Evolutionary conservation across 2,113 vertebrate species (phyloP).

Genomic region (Tetrao urogallus): DNA sequence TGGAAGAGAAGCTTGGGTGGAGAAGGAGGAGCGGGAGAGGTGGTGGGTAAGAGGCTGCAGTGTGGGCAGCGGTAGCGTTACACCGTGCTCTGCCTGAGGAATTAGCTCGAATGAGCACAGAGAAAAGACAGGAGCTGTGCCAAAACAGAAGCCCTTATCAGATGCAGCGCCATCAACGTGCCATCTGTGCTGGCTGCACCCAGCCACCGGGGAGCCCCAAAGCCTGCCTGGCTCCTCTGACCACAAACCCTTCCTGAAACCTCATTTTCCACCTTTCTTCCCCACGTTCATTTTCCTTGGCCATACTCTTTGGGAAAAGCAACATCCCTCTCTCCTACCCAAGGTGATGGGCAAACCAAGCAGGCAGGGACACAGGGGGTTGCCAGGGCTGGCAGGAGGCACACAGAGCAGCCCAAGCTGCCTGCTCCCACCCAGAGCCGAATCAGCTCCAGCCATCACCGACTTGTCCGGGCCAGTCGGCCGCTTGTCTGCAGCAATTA

Average conservation of each 20-base stretch:
- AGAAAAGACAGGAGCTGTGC: not conserved
- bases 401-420: not conserved
- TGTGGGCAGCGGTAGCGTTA: not conserved
- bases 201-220: not conserved
- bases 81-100: not conserved
- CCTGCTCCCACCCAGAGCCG: conserved; percentile 25
- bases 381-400: not conserved
- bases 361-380: rapidly evolving
- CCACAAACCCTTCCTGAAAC: not conserved
- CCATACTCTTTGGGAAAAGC: not conserved
- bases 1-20: conserved; percentile 69
- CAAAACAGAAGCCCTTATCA: not conserved
- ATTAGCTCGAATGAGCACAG: not conserved
- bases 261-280: not conserved
- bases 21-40: conserved; percentile 51
- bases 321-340: not conserved
- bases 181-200: not conserved
- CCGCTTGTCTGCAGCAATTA: conserved; percentile 71
- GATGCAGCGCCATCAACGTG: not conserved
- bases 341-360: rapidly evolving
- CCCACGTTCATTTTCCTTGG: not conserved
- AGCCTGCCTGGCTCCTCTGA: rapidly evolving
- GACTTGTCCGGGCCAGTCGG: conserved; percentile 52
- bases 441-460: not conserved
- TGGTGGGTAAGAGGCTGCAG: conserved; percentile 42